Evolutionary conservation across 2,797 vertebrate species (phyloP).

Genomic region (Uromys caudimaculatus): DNA sequence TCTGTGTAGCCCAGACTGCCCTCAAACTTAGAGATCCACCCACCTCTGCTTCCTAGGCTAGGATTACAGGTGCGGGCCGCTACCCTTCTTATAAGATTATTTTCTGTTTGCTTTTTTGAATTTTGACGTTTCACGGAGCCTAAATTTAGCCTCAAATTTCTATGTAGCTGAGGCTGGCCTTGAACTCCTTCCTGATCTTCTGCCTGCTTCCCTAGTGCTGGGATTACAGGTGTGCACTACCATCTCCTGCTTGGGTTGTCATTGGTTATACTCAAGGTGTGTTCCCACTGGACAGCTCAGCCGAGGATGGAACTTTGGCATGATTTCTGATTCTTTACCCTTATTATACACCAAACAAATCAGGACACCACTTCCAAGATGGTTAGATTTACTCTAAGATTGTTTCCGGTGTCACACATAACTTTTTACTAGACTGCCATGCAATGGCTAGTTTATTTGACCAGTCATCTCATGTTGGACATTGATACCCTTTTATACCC

Average conservation of each 20-base stretch:
- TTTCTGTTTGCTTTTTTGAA: background rate
- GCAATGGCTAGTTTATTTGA: conserved; percentile 10
- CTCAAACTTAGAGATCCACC: background rate
- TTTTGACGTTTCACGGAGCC: background rate
- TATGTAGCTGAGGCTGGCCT: background rate
- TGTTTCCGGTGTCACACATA: background rate
- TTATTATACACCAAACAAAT: background rate
- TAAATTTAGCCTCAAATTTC: background rate
- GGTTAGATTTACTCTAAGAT: background rate
- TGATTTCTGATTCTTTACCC: conserved; percentile 13
- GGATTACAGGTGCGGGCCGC: background rate
- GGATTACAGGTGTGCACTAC: background rate
- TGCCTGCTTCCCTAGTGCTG: background rate
- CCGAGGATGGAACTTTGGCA: background rate
- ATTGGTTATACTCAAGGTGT: background rate
- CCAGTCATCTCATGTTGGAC: background rate
- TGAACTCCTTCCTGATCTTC: background rate
- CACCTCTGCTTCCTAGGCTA: background rate
- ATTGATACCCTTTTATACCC: background rate
- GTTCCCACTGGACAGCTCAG: background rate
- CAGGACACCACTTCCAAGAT: background rate
- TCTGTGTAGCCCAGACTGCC: background rate
- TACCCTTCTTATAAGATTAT: background rate
- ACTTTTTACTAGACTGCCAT: background rate
- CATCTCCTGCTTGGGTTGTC: background rate